Conservation (phyloP, 2,797 vertebrate genomes). For the Dicrostonyx torquatus region DNA sequence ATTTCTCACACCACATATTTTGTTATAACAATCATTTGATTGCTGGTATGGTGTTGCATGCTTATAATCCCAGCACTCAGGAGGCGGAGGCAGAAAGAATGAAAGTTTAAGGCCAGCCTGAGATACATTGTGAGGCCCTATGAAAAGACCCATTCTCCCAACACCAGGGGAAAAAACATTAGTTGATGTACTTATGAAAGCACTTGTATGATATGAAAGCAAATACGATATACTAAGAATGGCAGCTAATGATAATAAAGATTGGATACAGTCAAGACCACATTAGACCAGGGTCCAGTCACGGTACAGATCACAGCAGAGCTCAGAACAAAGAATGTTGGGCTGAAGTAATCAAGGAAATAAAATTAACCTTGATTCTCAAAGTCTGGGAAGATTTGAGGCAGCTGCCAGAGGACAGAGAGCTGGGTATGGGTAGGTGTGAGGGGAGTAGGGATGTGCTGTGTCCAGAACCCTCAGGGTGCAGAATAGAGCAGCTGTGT, state of each 20-base stretch:
- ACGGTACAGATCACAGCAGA: background rate
- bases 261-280: background rate
- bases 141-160: background rate
- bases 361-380: conserved; percentile 47
- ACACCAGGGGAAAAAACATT: background rate
- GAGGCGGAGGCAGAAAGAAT: background rate
- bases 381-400: background rate
- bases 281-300: conserved; percentile 24
- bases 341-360: conserved; percentile 42
- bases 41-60: background rate
- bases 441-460: background rate
- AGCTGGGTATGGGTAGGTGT: background rate
- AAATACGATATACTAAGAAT: conserved; percentile 32
- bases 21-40: conserved; percentile 34
- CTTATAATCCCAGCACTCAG: background rate
- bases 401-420: background rate
- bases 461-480: background rate
- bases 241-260: conserved; percentile 37
- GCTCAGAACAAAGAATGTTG: conserved; percentile 15
- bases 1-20: conserved; percentile 9
- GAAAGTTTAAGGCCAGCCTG: background rate
- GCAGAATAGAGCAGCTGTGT: background rate
- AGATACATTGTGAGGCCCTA: background rate
- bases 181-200: conserved; percentile 48
- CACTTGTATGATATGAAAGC: background rate